Conservation (phyloP, 2,797 vertebrate genomes). For the Erethizon dorsatum region DNA sequence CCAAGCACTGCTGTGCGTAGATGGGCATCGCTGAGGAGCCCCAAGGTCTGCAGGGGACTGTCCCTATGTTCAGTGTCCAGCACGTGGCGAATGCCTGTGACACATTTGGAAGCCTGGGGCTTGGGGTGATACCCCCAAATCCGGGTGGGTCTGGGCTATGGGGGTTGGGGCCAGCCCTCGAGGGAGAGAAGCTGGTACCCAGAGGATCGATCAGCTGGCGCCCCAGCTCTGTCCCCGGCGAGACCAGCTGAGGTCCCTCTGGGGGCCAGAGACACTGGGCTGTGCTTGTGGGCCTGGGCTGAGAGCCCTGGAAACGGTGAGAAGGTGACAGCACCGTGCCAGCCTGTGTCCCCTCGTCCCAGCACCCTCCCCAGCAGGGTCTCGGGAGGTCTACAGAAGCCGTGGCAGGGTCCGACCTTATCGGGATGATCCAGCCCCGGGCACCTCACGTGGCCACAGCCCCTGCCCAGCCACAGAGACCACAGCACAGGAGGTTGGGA, state of each 20-base stretch:
- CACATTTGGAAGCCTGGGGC: constrained; percentile 48
- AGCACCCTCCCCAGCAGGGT: not conserved
- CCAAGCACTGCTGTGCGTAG: constrained; percentile 86
- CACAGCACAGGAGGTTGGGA: not conserved
- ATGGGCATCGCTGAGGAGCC: constrained; percentile 90
- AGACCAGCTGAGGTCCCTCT: not conserved
- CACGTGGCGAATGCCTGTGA: constrained; percentile 88
- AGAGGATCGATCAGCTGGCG: rapidly evolving
- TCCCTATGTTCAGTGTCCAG: constrained; percentile 89
- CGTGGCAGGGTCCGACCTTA: rapidly evolving
- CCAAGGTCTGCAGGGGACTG: constrained; percentile 87
- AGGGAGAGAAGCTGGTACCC: not conserved
- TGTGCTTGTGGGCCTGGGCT: not conserved
- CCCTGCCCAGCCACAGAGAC: not conserved
- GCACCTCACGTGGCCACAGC: too few species aligned
- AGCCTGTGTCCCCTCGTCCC: rapidly evolving
- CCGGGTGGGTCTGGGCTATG: not conserved
- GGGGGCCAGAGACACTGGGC: not conserved
- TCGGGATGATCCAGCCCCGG: not conserved
- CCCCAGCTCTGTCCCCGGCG: not conserved
- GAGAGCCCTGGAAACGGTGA: not conserved
- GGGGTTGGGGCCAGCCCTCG: too few species aligned
- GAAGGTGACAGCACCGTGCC: not conserved
- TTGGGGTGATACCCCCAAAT: not conserved
- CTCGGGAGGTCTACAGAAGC: too few species aligned